Evolutionary conservation across 2,113 vertebrate species (phyloP), one percentile per base, ranked within the genome.

Genomic region (Poeciliopsis prolifica): DNA sequence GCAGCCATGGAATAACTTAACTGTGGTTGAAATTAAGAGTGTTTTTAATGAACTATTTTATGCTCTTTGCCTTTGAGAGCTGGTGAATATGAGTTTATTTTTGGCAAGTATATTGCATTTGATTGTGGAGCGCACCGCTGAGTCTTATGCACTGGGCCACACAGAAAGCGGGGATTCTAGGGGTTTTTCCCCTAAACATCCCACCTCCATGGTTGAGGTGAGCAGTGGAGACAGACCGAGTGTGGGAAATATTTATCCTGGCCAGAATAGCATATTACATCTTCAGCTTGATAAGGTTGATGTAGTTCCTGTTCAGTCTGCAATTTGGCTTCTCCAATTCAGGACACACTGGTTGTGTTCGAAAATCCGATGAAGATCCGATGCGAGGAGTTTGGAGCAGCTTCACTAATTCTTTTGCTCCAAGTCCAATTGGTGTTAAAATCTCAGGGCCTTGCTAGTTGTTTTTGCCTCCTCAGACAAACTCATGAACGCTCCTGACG

Each of bases 161-260:
- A 91, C 87, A 89, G 81, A 81, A 80, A 72, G 74, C 0, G 24
- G 83, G 80, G 86, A 75, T 89, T 90, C 71, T 72, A 81, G 73
- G 73, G 87, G 87, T 60, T 5, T 87, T 92, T 84, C 71, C 90
- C 90, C 83, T 87, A 69, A 44, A 78, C 74, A 76, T 87, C 77
- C 83, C 66, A 89, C 85, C 58, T 90, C 83, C 88, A 92, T 12
- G 88, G 75, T 91, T 90, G 92, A 89, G 86, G 83, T 89, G 80
- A 82, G 69, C 58, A 82, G 72, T 63, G 74, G 87, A 89, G 89
- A 84, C 88, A 30, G 67, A 70, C 72, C 24, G 35, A 29, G 58
- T 81, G 60, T 88, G 89, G 89, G 87, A 88, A 90, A 76, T 61
- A 75, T 77, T 69, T 78, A 63, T 78, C 61, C 48, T 14, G 40